Evolutionary conservation across 1,140 invertebrate species (phyloP).

Genomic region (Polyergus mexicanus): DNA sequence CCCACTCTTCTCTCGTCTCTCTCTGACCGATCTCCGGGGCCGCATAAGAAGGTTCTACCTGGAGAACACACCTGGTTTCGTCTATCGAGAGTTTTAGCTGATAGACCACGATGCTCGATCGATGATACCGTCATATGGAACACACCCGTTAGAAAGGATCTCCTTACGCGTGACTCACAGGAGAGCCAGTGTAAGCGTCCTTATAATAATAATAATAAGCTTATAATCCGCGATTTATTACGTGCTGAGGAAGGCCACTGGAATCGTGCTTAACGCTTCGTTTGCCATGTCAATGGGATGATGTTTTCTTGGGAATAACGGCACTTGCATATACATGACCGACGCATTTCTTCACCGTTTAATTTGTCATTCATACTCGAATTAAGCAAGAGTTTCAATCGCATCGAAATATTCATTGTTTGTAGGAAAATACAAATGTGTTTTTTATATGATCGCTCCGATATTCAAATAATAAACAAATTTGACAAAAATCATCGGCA

Average conservation of each 20-base stretch:
- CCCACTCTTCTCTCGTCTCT: constrained; percentile 80
- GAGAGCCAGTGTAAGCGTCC: neutral
- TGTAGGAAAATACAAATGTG: neutral
- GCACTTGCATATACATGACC: neutral
- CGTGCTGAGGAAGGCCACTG: constrained; percentile 4
- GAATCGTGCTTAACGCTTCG: constrained; percentile 22
- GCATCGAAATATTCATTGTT: neutral
- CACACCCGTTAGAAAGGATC: neutral
- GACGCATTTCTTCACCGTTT: constrained; percentile 5
- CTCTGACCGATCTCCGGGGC: constrained; percentile 73
- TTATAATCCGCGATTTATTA: constrained; percentile 2
- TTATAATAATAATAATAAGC: constrained; percentile 24
- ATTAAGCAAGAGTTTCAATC: neutral
- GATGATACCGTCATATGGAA: neutral
- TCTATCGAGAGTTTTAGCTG: constrained; percentile 70
- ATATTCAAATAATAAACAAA: neutral
- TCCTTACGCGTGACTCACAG: neutral
- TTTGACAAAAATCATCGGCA: neutral
- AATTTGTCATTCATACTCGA: neutral
- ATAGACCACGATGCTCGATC: constrained; percentile 17
- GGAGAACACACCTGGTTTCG: constrained; percentile 81
- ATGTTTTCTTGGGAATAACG: constrained; percentile 17
- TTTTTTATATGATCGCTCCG: neutral
- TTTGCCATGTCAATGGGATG: neutral
- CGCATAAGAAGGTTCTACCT: constrained; percentile 82